Evolutionary conservation across 2,888 invertebrate species (phyloP).

Genomic region (Rhamphomyia laevipes): DNA sequence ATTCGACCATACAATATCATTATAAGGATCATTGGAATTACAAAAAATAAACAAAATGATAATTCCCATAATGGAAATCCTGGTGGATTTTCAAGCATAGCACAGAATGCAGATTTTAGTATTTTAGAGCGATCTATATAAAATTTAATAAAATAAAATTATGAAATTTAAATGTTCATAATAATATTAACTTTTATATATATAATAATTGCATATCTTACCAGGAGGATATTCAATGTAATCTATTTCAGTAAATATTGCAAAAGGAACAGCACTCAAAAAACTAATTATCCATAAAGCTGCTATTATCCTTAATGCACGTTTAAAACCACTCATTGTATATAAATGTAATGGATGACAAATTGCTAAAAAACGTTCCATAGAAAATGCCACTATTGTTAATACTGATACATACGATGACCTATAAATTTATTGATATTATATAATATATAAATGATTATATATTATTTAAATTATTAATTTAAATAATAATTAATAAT

Average conservation of each 20-base stretch:
- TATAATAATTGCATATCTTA: conserved; percentile 22
- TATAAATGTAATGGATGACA: conserved; percentile 78
- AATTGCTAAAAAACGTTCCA: conserved; percentile 82
- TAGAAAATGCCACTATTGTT: conserved; percentile 84
- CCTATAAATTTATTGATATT: conserved; percentile 36
- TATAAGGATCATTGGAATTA: conserved; percentile 60
- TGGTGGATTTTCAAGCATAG: conserved; percentile 49
- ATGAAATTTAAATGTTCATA: not conserved
- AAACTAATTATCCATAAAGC: conserved; percentile 66
- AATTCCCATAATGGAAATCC: conserved; percentile 64
- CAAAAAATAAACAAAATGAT: conserved; percentile 72
- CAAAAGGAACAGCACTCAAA: conserved; percentile 65
- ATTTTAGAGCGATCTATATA: conserved; percentile 39
- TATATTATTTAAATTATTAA: not conserved
- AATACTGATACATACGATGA: conserved; percentile 83
- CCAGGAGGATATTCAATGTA: conserved; percentile 63
- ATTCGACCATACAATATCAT: conserved; percentile 68
- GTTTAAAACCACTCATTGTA: conserved; percentile 67
- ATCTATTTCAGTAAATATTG: conserved; percentile 59
- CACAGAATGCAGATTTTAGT: conserved; percentile 71
- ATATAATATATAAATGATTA: not conserved
- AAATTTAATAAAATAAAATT: not conserved
- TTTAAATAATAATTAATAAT: conserved; percentile 40
- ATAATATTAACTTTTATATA: not conserved
- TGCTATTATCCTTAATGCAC: conserved; percentile 69